Conservation (phyloP, 2,113 vertebrate genomes). For the Brienomyrus brachyistius region DNA sequence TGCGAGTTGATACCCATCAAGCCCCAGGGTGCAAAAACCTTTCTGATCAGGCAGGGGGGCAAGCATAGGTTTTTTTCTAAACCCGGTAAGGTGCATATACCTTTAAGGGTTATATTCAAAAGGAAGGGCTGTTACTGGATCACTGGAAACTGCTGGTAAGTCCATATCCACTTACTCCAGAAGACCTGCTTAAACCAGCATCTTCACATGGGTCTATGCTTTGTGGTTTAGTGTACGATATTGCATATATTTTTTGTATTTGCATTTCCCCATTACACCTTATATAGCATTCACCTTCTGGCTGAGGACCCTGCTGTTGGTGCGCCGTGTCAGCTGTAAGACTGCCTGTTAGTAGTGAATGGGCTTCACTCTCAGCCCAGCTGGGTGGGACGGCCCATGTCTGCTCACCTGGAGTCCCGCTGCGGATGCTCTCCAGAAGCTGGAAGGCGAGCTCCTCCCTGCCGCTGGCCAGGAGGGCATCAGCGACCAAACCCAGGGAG, state of each 20-base stretch:
- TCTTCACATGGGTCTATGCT: neutral
- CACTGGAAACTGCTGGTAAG: neutral
- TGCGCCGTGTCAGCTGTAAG: neutral
- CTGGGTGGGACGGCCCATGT: neutral
- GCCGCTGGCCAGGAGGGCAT: constrained; percentile 43
- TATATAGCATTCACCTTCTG: neutral
- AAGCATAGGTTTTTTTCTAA: neutral
- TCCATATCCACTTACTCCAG: neutral
- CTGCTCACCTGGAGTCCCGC: constrained; percentile 13
- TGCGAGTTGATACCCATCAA: neutral
- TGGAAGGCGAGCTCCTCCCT: constrained; percentile 41
- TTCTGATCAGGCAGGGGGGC: neutral
- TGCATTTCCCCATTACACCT: neutral
- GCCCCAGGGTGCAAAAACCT: neutral
- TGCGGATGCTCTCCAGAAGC: constrained; percentile 51
- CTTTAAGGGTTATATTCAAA: neutral
- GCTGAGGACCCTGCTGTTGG: neutral
- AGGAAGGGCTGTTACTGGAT: neutral
- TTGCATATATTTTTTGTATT: neutral
- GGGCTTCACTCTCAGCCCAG: neutral
- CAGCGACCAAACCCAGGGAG: constrained; percentile 43
- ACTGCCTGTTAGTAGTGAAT: neutral
- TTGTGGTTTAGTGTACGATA: neutral
- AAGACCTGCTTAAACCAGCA: neutral
- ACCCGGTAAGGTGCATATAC: neutral